Evolutionary conservation across 2,113 vertebrate genomes (phyloP), one percentile per base, ranked within the genome.

Genomic region (Prunella himalayana): DNA sequence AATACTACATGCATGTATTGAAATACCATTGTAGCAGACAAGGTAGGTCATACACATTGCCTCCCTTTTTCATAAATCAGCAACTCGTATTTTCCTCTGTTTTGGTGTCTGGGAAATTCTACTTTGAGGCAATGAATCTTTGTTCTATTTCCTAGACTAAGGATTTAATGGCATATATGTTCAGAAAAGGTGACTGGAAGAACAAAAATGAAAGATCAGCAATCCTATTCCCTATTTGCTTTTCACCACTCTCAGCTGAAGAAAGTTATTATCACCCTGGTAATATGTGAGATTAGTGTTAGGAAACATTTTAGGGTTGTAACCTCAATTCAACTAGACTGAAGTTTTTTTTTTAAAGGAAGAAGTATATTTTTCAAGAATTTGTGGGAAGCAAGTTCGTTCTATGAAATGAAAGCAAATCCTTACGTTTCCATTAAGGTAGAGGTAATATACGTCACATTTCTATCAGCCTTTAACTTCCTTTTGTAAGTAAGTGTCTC

Each of bases 241-340:
- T 95, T 96, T 86, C 80, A 90, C 64, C 49, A 65, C 33, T 86
- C 72, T 84, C 72, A 82, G 77, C 76, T 90, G 88, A 90, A 90
- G 86, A 72, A 96, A 89, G 86, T 96, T 93, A 95, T 96, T 96
- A 95, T 94, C 92, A 86, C 92, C 53, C 57, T 39, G 27, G 72
- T 88, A 94, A 86, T 97, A 95, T 22, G 86, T 90, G 90, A 96
- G 86, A 96, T 95, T 89, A 95, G 45, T 83, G 88, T 60, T 91
- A 89, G 72, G 56, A 97, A 97, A 94, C 88, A 96, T 82, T 94
- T 91, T 91, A 83, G n/a, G 59, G 81, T 96, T 96, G 86, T 42
- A 87, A 95, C 93, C 90, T 95, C 89, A 94, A 91, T 96, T 90
- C 85, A 87, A 41, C 56, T 73, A 51, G 66, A 78, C 37, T 1